Evolutionary conservation across 23 tunicate genomes (phyloP).

Genomic region (Botrylloides violaceus): DNA sequence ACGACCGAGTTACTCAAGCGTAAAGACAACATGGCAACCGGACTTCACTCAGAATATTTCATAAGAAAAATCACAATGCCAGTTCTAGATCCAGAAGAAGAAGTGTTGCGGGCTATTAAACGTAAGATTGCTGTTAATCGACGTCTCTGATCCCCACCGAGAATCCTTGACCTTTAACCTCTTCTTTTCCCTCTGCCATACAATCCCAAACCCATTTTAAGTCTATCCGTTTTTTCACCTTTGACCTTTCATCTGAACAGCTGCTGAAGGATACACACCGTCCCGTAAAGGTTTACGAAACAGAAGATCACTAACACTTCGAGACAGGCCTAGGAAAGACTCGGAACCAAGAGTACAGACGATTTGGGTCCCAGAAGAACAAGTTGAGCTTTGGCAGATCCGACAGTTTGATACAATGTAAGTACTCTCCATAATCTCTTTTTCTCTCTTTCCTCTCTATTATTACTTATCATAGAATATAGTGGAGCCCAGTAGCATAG

Average conservation of each 20-base stretch:
- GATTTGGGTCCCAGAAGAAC: constrained; percentile 71
- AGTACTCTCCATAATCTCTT: too few relatives aligned
- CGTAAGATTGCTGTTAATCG: too few relatives aligned
- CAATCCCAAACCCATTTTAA: too few relatives aligned
- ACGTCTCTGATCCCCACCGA: too few relatives aligned
- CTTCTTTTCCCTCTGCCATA: too few relatives aligned
- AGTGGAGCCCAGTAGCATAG: too few relatives aligned
- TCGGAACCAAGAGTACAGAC: constrained; percentile 57
- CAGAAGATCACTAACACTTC: constrained; percentile 45
- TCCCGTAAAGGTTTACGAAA: constrained; percentile 76
- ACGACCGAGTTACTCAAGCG: constrained; percentile 86
- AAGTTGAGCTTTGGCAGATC: constrained; percentile 89
- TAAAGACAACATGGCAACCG: constrained; percentile 41
- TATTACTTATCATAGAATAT: too few relatives aligned
- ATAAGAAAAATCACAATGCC: constrained; percentile 67
- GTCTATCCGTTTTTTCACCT: too few relatives aligned
- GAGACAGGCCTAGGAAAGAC: constrained; percentile 59
- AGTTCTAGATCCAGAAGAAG: constrained; percentile 55
- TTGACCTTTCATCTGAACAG: not conserved
- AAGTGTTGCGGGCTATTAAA: constrained; percentile 51
- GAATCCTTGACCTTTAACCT: too few relatives aligned
- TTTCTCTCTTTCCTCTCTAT: too few relatives aligned
- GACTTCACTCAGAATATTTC: constrained; percentile 58
- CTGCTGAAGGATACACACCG: constrained; percentile 90
- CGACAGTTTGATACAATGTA: constrained; percentile 81